Percentiles rank a stretch among this genome's conserved stretches.
phyloP scores from a whole-genome alignment of 2,797 vertebrate species.

The Falco berigora region DNA sequence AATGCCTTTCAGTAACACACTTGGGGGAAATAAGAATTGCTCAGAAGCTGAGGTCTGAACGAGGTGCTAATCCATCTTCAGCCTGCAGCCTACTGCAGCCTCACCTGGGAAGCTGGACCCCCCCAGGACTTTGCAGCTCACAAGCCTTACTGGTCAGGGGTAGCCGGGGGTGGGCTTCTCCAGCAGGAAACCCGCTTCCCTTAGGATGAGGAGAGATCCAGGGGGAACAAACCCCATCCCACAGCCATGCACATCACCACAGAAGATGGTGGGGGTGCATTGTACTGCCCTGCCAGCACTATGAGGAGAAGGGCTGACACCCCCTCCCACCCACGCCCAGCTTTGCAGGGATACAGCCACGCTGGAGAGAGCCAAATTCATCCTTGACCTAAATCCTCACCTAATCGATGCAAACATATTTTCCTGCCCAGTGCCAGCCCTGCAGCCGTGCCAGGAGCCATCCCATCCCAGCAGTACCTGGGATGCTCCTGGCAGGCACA shows the following conservation, averaged over 20 bases:
- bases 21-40: neutral
- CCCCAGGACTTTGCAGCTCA: neutral
- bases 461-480: accelerated
- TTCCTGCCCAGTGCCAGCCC: neutral
- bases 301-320: accelerated
- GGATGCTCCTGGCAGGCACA: neutral
- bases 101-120: neutral
- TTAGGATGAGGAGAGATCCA: neutral
- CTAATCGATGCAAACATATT: accelerated
- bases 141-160: accelerated
- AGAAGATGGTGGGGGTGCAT: accelerated
- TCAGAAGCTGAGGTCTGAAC: neutral
- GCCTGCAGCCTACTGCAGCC: neutral
- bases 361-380: neutral
- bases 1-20: neutral
- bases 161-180: neutral
- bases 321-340: accelerated
- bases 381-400: accelerated
- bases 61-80: neutral
- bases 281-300: neutral
- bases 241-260: accelerated
- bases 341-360: neutral
- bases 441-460: accelerated
- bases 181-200: neutral
- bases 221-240: neutral